Evolutionary conservation across 2,113 vertebrate species (phyloP).

Genomic region (Rhizomys pruinosus): DNA sequence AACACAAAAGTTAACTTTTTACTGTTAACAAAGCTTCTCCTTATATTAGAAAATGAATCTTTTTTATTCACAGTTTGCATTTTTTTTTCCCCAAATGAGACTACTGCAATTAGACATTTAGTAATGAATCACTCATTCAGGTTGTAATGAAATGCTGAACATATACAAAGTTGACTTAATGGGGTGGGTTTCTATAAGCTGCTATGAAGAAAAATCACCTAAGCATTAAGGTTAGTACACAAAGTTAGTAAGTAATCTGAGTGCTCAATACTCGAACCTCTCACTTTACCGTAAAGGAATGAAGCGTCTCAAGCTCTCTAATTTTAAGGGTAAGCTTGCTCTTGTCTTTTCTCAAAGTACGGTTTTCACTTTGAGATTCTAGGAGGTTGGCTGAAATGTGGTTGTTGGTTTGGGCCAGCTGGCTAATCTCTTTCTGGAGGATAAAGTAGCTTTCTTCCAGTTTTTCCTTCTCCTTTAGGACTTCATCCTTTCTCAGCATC

Average conservation of each 20-base stretch:
- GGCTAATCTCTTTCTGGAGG: slow-evolving; percentile 80
- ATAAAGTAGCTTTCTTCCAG: slow-evolving; percentile 77
- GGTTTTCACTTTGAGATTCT: slow-evolving; percentile 86
- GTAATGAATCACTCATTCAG: not conserved
- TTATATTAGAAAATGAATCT: slow-evolving; percentile 57
- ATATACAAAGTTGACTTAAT: not conserved
- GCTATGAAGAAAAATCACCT: slow-evolving; percentile 79
- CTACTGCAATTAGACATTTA: slow-evolving; percentile 43
- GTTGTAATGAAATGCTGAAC: slow-evolving; percentile 41
- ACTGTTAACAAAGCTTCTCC: not conserved
- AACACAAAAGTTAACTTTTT: not conserved
- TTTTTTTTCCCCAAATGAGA: slow-evolving; percentile 40
- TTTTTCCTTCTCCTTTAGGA: slow-evolving; percentile 82
- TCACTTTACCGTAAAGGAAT: slow-evolving; percentile 90
- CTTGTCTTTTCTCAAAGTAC: slow-evolving; percentile 87
- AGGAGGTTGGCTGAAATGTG: slow-evolving; percentile 86
- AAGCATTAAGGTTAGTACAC: slow-evolving; percentile 82
- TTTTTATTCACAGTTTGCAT: slow-evolving; percentile 86
- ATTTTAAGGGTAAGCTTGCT: slow-evolving; percentile 89
- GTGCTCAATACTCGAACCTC: slow-evolving; percentile 89
- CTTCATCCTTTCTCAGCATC: slow-evolving; percentile 71
- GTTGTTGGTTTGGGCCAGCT: slow-evolving; percentile 82
- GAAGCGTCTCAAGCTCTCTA: slow-evolving; percentile 90
- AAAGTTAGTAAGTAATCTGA: slow-evolving; percentile 84
- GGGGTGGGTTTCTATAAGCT: slow-evolving; percentile 70